phyloP scores from a whole-genome alignment of 1,140 invertebrate species.

The Trachelipus rathkii region DNA sequence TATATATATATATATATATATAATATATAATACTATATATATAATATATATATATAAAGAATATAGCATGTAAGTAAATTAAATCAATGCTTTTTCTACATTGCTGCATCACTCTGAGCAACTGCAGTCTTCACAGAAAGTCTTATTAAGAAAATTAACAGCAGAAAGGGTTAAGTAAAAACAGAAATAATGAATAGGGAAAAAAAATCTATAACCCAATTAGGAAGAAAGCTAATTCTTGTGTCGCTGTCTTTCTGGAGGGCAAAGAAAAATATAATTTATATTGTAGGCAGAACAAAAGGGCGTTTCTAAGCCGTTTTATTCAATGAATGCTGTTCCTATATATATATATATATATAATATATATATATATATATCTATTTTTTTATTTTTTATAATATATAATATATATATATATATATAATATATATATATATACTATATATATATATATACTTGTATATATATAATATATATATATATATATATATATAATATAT shows the following conservation, averaged over 20 bases:
- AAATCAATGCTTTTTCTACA: too few relatives aligned
- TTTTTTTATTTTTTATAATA: too few relatives aligned
- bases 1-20: too few relatives aligned
- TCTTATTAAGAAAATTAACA: constrained; percentile 9
- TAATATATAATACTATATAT: too few relatives aligned
- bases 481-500: constrained; percentile 7
- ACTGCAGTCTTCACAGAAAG: background rate
- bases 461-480: constrained; percentile 9
- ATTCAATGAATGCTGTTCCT: too few relatives aligned
- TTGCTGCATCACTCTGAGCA: too few relatives aligned
- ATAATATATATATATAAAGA: too few relatives aligned
- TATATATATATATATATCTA: background rate
- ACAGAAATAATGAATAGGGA: background rate
- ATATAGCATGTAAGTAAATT: too few relatives aligned
- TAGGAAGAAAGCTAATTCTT: background rate
- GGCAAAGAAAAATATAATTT: background rate
- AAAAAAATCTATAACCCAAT: constrained; percentile 1
- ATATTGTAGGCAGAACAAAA: background rate
- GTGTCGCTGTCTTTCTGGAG: background rate
- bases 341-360: too few relatives aligned
- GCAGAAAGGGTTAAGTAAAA: background rate
- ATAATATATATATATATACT: constrained; percentile 10
- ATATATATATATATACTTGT: constrained; percentile 1
- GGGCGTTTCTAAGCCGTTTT: background rate
- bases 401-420: constrained; percentile 13